A percentile compares a stretch with the other conserved stretches of the same genome.
phyloP scores from a whole-genome alignment of 1,140 invertebrate species.

The Tribolium madens region DNA sequence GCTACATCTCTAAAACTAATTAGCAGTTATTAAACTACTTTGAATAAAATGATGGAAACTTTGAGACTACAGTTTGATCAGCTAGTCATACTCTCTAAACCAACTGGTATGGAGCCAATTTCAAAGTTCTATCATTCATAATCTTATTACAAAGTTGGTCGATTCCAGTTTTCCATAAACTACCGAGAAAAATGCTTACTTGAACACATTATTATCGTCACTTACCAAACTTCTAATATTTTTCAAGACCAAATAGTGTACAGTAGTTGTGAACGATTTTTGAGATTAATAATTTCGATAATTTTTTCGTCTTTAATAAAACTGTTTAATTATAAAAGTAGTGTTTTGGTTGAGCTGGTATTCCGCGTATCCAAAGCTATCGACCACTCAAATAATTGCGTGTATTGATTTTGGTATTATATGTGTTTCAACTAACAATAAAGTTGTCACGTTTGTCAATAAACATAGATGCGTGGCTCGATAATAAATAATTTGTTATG shows the following conservation, averaged over 20 bases:
- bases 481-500: neutral
- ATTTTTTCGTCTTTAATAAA: too few species aligned
- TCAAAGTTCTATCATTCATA: conserved; percentile 15
- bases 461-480: neutral
- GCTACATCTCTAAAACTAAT: neutral
- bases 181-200: neutral
- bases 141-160: neutral
- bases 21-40: neutral
- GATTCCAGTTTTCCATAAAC: conserved; percentile 14
- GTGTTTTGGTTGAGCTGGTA: neutral
- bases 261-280: too few species aligned
- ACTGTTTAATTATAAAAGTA: neutral
- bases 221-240: neutral
- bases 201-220: neutral
- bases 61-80: neutral
- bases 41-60: neutral
- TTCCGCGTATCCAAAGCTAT: neutral
- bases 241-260: neutral
- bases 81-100: neutral
- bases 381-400: neutral
- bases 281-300: too few species aligned
- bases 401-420: neutral
- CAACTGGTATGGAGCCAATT: conserved; percentile 4
- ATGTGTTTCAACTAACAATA: neutral
- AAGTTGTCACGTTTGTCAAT: neutral